Base-by-base conservation (phyloP, 2,113 vertebrate genomes). In the Rhombomys opimus region DNA sequence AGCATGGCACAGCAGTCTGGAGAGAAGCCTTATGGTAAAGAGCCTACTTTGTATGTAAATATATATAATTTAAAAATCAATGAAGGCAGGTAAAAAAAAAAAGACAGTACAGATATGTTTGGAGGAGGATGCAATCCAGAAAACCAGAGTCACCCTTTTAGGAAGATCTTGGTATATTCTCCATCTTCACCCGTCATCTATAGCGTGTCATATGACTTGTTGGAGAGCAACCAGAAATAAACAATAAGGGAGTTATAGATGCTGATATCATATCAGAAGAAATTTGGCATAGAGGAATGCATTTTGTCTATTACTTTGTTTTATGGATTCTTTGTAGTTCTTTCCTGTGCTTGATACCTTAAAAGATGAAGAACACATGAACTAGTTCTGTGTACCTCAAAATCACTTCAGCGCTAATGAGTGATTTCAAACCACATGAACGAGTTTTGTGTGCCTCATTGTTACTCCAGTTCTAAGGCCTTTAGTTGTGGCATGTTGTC, bases 401-500 rank as follows among this genome's bases (percentile, higher is more conserved):
- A 4, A 41, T 92, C 89, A 89, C 23, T 87, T 50, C 89, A 52
- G 1, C 89, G 84, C 63, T 75, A 11, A 91, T 57, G 70, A 18
- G 9, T 9, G 8, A 18, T 63, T 95, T 89, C 67, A 90, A 93
- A 73, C 11, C 50, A 59, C 0, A 2, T 63, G 13, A 89, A 72
- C 22, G 11, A 32, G 68, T 85, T 92, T 90, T 92, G 17, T 50
- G 14, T 63, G 59, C 65, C 95, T 95, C 78, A 41, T 13, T 1
- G 27, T 94, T 87, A 87, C 20, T 89, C n/a, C 90, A 52, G 2
- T 91, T 87, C 61, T 78, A 11, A 89, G 65, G 70, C 63, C 70
- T 97, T 97, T 89, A 94, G 59, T 94, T 95, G 78, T 87, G 86
- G 59, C 95, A 65, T 70, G 30, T 50, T 96, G 77, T 95, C 73